These are phyloP conservation scores for Neomonachus schauinslandi DNA, from an alignment of 2,113 vertebrate genomes.

Conservation along the genomic window DNA sequence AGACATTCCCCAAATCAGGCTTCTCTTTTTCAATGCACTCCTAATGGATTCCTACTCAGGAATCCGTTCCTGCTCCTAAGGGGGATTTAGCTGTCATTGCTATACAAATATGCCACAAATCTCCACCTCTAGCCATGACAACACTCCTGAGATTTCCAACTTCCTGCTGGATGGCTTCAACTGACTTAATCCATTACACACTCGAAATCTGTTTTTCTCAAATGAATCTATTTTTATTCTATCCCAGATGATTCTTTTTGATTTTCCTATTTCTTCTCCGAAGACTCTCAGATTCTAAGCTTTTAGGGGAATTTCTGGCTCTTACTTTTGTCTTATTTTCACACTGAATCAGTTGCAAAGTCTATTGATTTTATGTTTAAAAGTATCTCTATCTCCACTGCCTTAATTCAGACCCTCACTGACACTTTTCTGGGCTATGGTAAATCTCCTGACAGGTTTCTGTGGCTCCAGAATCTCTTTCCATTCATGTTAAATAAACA, in stretches of 20 bases:
- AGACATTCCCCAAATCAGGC: neutral
- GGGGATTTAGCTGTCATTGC: neutral
- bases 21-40: neutral
- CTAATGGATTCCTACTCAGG: neutral
- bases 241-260: neutral
- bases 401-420: neutral
- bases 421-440: neutral
- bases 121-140: neutral
- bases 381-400: neutral
- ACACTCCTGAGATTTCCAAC: neutral
- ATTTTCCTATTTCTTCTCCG: neutral
- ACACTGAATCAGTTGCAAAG: neutral
- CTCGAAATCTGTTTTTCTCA: neutral
- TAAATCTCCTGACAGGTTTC: neutral
- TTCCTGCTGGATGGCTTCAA: neutral
- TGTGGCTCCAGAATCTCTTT: neutral
- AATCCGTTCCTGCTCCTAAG: neutral
- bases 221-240: neutral
- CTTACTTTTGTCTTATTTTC: neutral
- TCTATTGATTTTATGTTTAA: neutral
- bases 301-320: neutral
- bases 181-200: neutral
- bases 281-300: neutral
- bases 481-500: neutral
- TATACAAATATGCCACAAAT: neutral